phyloP scores from a whole-genome alignment of 2,113 vertebrate genomes.

The Campylorhamphus procurvoides region DNA sequence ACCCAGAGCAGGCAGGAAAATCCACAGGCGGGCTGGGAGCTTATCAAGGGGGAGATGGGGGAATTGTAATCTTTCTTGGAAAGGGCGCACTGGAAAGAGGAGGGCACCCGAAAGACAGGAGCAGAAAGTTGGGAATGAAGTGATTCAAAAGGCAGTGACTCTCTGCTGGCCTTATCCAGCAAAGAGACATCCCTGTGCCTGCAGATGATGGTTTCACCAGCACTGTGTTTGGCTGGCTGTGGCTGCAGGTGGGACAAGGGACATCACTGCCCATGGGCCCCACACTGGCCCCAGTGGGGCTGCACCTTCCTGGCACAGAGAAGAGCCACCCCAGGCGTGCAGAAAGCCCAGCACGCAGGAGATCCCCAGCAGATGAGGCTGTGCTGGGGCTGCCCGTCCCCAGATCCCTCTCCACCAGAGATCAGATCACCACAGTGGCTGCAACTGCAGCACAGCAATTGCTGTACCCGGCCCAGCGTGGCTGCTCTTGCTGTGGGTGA shows the following conservation, averaged over 20 bases:
- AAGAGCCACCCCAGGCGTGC: neutral
- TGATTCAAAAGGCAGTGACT: neutral
- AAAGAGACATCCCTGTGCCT: neutral
- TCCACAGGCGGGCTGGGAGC: neutral
- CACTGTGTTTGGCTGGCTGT: fast-evolving
- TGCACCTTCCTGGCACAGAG: fast-evolving
- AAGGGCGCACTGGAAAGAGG: neutral
- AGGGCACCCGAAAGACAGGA: neutral
- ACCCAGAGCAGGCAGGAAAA: neutral
- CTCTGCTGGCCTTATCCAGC: neutral
- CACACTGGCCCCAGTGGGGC: fast-evolving
- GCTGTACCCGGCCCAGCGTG: fast-evolving
- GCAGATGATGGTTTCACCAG: neutral
- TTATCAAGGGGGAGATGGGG: fast-evolving
- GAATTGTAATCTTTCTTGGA: neutral
- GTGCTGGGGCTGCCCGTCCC: fast-evolving
- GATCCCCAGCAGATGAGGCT: neutral
- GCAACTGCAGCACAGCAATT: neutral
- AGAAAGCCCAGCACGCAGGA: neutral
- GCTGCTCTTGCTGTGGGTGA: neutral
- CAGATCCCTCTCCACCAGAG: neutral
- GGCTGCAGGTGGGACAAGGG: fast-evolving
- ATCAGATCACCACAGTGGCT: fast-evolving
- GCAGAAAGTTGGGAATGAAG: neutral
- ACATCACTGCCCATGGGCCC: fast-evolving